Base-by-base conservation (phyloP, 2,888 invertebrate species). In the Sarcophaga subvicina region DNA sequence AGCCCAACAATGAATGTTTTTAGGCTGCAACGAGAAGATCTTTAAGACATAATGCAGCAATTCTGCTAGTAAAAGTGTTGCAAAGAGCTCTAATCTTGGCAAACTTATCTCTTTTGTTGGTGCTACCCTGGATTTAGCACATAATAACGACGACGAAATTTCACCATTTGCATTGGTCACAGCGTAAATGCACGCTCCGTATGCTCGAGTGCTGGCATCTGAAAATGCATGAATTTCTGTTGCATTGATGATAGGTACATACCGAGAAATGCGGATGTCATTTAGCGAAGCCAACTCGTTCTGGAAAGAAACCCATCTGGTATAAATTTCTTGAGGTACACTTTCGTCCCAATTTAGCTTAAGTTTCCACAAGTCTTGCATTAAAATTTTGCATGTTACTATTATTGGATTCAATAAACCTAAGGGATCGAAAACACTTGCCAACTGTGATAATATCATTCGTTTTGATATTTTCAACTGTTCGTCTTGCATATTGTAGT, bases 321-420 rank as follows among this genome's bases (percentile, higher is more conserved):
- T 2, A 27, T 17, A 47, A n/a, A 59, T 25, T 22, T 11, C 25
- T 3, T 25, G 25, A 25, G 1, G 25, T 25, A 25, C 25, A 25
- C 25, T 63, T 63, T 73, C 73, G 47, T 63, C 62, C 73, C 73
- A 73, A 22, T 67, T 20, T 3, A 59, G 59, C 22, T 60, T 77
- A 3, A 69, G 69, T 11, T 20, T 62, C 70, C 69, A 78, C 12
- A 78, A 22, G 17, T 17, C 20, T 22, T 71, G 80, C 27, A 72
- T 4, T n/a, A 80, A 70, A 5, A 80, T 72, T 45, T 72, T 80
- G 2, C 22, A 25, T 47, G n/a, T 73, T 14, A 81, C 81, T 14
- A 81, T 75, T 10, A 75, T 45, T 45, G 80, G 80, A 60, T 80
- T 80, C 20, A 80, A 20, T 12, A 80, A 10, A 1, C 80, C 80